phyloP scores from a whole-genome alignment of 64 coral and sea anemone species.

The Pocillopora damicornis region DNA sequence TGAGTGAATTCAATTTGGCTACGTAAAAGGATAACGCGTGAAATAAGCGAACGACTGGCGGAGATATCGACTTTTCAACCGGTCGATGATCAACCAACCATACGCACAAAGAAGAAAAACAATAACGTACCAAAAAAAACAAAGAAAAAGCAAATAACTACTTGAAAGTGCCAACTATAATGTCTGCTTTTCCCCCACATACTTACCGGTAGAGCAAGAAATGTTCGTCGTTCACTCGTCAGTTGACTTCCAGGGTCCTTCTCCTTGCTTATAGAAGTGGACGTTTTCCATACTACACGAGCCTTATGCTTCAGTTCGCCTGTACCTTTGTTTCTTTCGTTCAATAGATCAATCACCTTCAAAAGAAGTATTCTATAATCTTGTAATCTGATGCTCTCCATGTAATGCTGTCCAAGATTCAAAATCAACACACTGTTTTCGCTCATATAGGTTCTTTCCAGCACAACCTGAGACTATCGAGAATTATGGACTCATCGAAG shows the following conservation, averaged over 20 bases:
- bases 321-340: constrained; percentile 9
- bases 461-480: constrained; percentile 35
- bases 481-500: constrained; percentile 60
- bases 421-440: constrained; percentile 78
- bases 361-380: constrained; percentile 60
- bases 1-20: no score
- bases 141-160: background rate
- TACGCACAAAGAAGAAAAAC: no score
- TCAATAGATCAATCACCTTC: constrained; percentile 50
- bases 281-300: constrained; percentile 86
- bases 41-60: no score
- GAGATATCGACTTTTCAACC: no score
- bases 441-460: constrained; percentile 61
- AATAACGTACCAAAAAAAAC: no score
- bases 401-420: constrained; percentile 87
- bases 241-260: constrained; percentile 65
- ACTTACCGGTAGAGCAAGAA: constrained; percentile 85
- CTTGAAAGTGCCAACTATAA: background rate
- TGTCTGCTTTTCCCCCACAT: background rate
- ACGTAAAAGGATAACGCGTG: no score
- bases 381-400: constrained; percentile 42
- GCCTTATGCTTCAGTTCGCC: constrained; percentile 28
- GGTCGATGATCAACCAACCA: no score
- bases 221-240: constrained; percentile 59
- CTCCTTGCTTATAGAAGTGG: constrained; percentile 81